Conservation (phyloP, 2,888 invertebrate genomes). For the Nemurella pictetii region DNA sequence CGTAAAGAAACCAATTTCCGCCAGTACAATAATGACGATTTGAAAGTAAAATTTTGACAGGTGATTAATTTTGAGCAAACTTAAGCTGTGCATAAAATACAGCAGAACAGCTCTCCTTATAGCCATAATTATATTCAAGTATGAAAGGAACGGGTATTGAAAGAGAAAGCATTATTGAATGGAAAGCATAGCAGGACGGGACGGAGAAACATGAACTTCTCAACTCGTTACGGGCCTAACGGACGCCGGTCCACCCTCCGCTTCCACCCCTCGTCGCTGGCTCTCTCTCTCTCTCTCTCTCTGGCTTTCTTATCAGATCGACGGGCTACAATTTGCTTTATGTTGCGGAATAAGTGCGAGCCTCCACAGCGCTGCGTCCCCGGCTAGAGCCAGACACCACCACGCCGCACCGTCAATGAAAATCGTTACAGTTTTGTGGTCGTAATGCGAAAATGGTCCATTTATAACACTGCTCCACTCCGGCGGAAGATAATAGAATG, state of each 20-base stretch:
- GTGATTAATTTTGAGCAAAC: neutral
- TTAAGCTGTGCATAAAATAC: neutral
- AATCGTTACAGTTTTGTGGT: neutral
- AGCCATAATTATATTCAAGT: neutral
- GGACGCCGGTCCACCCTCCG: neutral
- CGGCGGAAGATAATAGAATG: no score
- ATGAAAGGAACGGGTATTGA: neutral
- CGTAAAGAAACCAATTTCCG: neutral
- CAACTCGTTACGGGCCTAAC: neutral
- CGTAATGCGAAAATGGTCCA: neutral
- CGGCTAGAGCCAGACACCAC: no score
- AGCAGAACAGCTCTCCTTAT: neutral
- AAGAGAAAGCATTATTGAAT: slow-evolving; percentile 6
- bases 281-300: neutral
- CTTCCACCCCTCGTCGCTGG: neutral
- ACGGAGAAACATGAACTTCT: neutral
- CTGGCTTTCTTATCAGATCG: neutral
- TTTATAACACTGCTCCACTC: no score
- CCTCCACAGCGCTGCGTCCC: neutral
- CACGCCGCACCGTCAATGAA: neutral
- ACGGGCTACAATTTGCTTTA: slow-evolving; percentile 25
- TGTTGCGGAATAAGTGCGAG: slow-evolving; percentile 25
- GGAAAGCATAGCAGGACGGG: neutral
- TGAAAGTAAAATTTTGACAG: neutral
- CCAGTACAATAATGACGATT: neutral